Evolutionary conservation across 1,140 invertebrate genomes (phyloP).

Genomic region (Papilio aristodemus): DNA sequence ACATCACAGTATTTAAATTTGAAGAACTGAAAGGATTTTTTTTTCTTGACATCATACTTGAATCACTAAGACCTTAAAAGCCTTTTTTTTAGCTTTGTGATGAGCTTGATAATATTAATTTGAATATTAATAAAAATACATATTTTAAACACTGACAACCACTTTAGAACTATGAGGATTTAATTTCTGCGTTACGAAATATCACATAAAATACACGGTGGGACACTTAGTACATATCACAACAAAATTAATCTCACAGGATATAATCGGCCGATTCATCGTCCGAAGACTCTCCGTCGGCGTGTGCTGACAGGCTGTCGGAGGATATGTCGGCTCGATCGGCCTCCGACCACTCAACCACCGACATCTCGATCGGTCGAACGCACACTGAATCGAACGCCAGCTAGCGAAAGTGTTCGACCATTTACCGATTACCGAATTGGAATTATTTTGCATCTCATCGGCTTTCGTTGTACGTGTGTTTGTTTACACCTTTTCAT

Average conservation of each 20-base stretch:
- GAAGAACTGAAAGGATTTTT: too few species aligned
- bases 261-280: constrained; percentile 40
- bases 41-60: too few species aligned
- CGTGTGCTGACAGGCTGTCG: constrained; percentile 55
- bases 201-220: neutral
- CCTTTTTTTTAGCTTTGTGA: too few species aligned
- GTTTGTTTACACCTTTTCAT: constrained; percentile 17
- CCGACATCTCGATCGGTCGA: constrained; percentile 1
- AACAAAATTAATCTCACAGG: constrained; percentile 33
- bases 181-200: too few species aligned
- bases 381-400: neutral
- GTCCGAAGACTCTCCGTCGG: constrained; percentile 22
- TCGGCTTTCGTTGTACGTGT: constrained; percentile 12
- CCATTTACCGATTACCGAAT: constrained; percentile 13
- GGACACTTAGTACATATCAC: constrained; percentile 5
- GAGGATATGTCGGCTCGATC: constrained; percentile 49
- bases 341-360: constrained; percentile 1
- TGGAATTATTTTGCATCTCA: constrained; percentile 27
- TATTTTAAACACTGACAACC: too few species aligned
- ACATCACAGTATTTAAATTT: too few species aligned
- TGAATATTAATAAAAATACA: too few species aligned
- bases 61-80: too few species aligned
- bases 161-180: too few species aligned
- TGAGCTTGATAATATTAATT: too few species aligned
- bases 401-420: constrained; percentile 26